Evolutionary conservation across 53 echinoderm and acorn worm species (phyloP).

Genomic region (Henricia sp.): DNA sequence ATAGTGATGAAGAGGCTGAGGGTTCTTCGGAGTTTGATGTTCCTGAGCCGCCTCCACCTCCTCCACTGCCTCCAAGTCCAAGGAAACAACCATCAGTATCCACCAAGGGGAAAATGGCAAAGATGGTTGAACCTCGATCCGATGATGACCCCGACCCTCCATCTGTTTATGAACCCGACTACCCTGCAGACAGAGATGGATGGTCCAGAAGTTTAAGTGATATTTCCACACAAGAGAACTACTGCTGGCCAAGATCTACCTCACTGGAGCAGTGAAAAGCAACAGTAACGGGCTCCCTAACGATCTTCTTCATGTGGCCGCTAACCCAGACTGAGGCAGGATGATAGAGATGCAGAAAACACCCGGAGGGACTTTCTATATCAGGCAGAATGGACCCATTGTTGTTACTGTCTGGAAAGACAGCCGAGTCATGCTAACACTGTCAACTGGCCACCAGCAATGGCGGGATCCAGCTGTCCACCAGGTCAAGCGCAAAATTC

Average conservation of each 20-base stretch:
- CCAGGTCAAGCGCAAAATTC: not conserved
- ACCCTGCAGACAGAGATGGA: no score
- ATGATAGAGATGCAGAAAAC: constrained; percentile 23
- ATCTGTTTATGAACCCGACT: no score
- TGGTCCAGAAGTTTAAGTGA: no score
- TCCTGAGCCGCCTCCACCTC: no score
- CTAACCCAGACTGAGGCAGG: not conserved
- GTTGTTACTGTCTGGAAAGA: constrained; percentile 16
- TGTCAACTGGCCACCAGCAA: constrained; percentile 15
- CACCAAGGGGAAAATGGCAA: no score
- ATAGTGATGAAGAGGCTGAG: no score
- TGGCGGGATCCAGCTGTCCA: constrained; percentile 11
- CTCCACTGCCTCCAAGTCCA: no score
- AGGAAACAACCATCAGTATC: no score
- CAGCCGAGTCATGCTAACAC: constrained; percentile 4
- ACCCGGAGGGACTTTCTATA: constrained; percentile 50
- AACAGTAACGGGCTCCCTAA: constrained; percentile 10
- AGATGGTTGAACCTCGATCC: no score
- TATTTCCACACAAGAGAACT: constrained; percentile 11
- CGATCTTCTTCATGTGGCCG: constrained; percentile 1
- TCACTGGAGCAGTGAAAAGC: constrained; percentile 26
- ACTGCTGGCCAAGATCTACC: constrained; percentile 5
- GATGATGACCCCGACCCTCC: no score
- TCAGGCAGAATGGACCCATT: constrained; percentile 25
- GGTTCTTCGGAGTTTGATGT: no score